Conservation (phyloP, 1,140 invertebrate species). For the Gryon sp. region DNA sequence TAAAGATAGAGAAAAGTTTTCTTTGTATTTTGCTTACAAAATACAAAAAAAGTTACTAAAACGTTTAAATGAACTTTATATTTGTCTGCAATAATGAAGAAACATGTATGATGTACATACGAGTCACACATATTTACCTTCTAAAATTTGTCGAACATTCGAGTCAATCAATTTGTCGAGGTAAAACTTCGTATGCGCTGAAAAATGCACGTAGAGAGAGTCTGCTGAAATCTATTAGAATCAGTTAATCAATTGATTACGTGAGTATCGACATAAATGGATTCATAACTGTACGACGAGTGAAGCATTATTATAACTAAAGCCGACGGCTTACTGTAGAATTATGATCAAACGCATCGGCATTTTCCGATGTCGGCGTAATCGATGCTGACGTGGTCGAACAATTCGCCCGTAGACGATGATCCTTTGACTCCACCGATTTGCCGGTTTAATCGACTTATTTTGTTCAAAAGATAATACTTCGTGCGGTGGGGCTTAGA, state of each 20-base stretch:
- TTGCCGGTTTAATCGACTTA: slow-evolving; percentile 60
- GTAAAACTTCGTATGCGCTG: too few species aligned
- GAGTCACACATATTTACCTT: too few species aligned
- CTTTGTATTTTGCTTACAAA: too few species aligned
- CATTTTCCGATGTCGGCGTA: slow-evolving; percentile 54
- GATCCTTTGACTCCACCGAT: slow-evolving; percentile 59
- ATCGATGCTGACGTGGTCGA: slow-evolving; percentile 56
- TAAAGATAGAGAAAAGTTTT: too few species aligned
- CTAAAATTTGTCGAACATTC: too few species aligned
- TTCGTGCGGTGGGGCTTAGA: slow-evolving; percentile 20
- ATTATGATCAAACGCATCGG: slow-evolving; percentile 52
- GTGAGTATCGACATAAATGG: slow-evolving; percentile 41
- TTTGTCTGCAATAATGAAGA: too few species aligned
- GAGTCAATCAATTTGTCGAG: too few species aligned
- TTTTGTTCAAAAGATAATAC: slow-evolving; percentile 59
- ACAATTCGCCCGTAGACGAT: slow-evolving; percentile 51
- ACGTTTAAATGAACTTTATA: too few species aligned
- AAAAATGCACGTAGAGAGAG: too few species aligned
- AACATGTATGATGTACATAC: too few species aligned
- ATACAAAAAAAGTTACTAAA: too few species aligned
- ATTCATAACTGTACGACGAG: slow-evolving; percentile 32
- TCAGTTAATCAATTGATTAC: slow-evolving; percentile 44
- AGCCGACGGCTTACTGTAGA: slow-evolving; percentile 50
- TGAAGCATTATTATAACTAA: slow-evolving; percentile 46
- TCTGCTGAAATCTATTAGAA: slow-evolving; percentile 9